These are phyloP conservation scores for Sinopyrophorus schimmeli DNA, from an alignment of 2,888 invertebrate genomes.

Conservation along the genomic window DNA sequence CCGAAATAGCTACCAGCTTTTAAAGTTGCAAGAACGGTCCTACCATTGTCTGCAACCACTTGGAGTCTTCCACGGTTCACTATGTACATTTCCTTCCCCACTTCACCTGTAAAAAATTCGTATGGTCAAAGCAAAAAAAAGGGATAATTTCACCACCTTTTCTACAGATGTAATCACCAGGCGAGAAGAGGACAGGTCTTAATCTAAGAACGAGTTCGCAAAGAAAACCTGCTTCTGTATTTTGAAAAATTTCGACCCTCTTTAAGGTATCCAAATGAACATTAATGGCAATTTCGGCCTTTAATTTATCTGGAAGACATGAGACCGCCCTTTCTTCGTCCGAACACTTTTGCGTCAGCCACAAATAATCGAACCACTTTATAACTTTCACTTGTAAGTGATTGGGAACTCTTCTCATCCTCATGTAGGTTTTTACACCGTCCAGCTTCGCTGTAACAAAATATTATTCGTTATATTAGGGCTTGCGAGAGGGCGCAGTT, in stretches of 20 bases:
- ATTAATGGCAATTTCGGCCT: constrained; percentile 99
- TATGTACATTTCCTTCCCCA: constrained; percentile 99
- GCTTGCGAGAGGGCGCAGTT: no score
- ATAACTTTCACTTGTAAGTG: constrained; percentile 97
- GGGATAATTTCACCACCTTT: constrained; percentile 74
- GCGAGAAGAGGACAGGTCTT: constrained; percentile 95
- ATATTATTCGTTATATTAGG: constrained; percentile 5
- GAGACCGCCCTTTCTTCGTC: constrained; percentile 96
- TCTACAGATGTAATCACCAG: constrained; percentile 97
- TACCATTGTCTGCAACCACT: constrained; percentile 93
- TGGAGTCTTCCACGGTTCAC: constrained; percentile 94
- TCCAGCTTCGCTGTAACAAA: constrained; percentile 90
- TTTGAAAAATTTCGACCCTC: constrained; percentile 98
- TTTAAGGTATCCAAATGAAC: constrained; percentile 98
- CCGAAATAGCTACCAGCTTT: constrained; percentile 99
- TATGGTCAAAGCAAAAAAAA: constrained; percentile 12
- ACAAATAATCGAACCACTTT: constrained; percentile 99
- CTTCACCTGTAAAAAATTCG: constrained; percentile 86
- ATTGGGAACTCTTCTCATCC: constrained; percentile 92
- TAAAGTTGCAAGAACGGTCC: constrained; percentile 94
- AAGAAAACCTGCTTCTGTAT: constrained; percentile 98
- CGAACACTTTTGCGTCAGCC: constrained; percentile 98
- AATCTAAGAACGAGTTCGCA: constrained; percentile 95
- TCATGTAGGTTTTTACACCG: constrained; percentile 98
- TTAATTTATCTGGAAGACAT: constrained; percentile 95